Evolutionary conservation across 2,888 invertebrate species (phyloP), one percentile per base, ranked within the genome.

Genomic region (Pristionchus maxplancki): DNA sequence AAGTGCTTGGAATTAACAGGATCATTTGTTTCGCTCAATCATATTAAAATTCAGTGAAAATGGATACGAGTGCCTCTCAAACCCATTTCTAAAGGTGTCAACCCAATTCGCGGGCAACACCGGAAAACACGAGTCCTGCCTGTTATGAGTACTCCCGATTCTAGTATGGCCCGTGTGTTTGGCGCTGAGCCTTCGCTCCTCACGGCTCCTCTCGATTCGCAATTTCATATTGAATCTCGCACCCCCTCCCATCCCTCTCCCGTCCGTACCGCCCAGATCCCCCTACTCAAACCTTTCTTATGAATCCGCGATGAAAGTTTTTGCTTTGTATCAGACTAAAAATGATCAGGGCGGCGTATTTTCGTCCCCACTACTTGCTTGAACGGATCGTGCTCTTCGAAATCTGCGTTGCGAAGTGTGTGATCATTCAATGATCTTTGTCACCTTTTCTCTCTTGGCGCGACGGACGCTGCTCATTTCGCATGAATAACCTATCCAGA

Each of bases 151-250:
- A 78, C 78, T 24, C 44, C 24, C n/a, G 44, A 78, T 48, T 78
- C 78, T 44, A 78, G 78, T 78, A 48, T 78, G n/a, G 34, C 17
- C 71, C 71, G 44, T 78, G 44, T 78, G 78, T 78, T 78, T 78
- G 44, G 78, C n/a, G 40, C 28, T 6, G 15, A 5, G 17, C 20
- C 71, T 34, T 15, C 31, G 17, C 9, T 37, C 44, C 78, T 78
- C 58, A 58, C 58, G 58, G 24, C n/a, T 9, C 78, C 48, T 40
- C 78, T 74, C 74, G 74, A 78, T 78, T 78, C 78, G 44, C 78
- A 78, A 44, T 78, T 78, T 78, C 78, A 78, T 78, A 78, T 78
- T 40, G 78, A 78, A 44, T 78, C 58, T 58, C 78, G 44, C 44
- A 28, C n/a, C 78, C 11, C n/a, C 78, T 48, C 44, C 37, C 78